Base-by-base conservation (phyloP, 30 jellyfish, hydroid and myxozoan genomes). In the Chrysaora quinquecirrha region DNA sequence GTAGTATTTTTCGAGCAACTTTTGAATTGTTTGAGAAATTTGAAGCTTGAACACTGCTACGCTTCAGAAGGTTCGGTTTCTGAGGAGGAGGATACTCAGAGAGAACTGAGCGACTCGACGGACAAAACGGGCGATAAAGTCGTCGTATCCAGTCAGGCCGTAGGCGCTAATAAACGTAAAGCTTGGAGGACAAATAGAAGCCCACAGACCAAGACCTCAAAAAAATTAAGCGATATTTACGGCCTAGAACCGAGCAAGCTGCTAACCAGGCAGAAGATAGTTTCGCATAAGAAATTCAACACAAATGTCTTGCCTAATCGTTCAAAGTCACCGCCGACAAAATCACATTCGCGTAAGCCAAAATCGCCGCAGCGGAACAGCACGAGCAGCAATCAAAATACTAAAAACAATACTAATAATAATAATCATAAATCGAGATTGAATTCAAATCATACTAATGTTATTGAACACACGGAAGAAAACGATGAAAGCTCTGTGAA, bases 61-160 rank as follows among this genome's bases (percentile, higher is more conserved):
- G 35, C 20, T 22, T 71, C 88, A 16, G 95, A 84, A 22, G 24
- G 21, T 3, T 65, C 83, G 11, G 21, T 80, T 6, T 72, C 95
- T 48, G 95, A 75, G 20, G 95, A 84, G 33, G 84, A 73, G 3
- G 71, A 48, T 24, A 0, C 80, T 9, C n/a, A n/a, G n/a, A n/a
- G n/a, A n/a, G n/a, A n/a, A n/a, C n/a, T n/a, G n/a, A n/a, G n/a
- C n/a, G n/a, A n/a, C n/a, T 11, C 75, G 31, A 43, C 27, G 18
- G 38, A 19, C 7, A 19, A 3, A 20, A 7, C 7, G 9, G 68
- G 29, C 19, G 25, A 9, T 25, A 19, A 9, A 20, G 29, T 20
- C 6, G 29, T 25, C 7, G 29, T 52, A 25, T 4, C 29, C 6
- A 52, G 9, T 52, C 68, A 52, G 19, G 68, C 19, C 27, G 19